Percentiles rank a stretch among this genome's conserved stretches.
phyloP scores from a whole-genome alignment of 2,113 vertebrate genomes.

The cattle (Bos taurus) region DNA sequence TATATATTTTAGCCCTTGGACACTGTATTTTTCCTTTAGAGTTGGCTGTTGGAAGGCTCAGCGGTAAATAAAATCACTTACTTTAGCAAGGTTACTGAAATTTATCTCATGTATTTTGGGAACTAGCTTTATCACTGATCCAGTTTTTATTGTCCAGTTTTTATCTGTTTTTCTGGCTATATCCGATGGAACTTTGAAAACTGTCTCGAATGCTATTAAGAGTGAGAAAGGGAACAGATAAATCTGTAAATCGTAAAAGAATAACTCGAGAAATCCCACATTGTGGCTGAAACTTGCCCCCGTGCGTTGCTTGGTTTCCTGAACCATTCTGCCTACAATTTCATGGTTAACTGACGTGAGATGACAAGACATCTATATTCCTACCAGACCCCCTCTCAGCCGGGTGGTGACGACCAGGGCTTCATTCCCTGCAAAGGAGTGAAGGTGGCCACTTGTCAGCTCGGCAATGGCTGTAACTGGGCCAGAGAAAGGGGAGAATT shows the following conservation, averaged over 20 bases:
- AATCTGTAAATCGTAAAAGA: accelerated
- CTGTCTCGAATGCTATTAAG: not conserved
- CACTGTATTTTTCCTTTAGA: not conserved
- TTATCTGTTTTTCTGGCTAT: not conserved
- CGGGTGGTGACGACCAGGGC: accelerated
- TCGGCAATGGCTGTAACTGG: not conserved
- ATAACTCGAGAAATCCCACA: not conserved
- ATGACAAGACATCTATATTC: not conserved
- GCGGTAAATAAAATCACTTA: accelerated
- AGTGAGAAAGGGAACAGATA: not conserved
- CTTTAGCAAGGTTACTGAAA: not conserved
- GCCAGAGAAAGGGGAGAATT: not conserved
- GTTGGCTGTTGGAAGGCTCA: not conserved
- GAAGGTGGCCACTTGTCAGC: accelerated
- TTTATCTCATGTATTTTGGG: not conserved
- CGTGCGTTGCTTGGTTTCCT: accelerated
- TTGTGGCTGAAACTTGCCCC: accelerated
- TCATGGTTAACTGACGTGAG: not conserved
- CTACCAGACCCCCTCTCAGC: not conserved
- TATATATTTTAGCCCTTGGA: accelerated
- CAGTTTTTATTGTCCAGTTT: not conserved
- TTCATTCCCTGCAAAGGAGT: accelerated
- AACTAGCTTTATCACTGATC: not conserved
- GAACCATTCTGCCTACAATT: not conserved
- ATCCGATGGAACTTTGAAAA: accelerated